Evolutionary conservation across 2,113 vertebrate genomes (phyloP).

Genomic region (Gulo gulo): DNA sequence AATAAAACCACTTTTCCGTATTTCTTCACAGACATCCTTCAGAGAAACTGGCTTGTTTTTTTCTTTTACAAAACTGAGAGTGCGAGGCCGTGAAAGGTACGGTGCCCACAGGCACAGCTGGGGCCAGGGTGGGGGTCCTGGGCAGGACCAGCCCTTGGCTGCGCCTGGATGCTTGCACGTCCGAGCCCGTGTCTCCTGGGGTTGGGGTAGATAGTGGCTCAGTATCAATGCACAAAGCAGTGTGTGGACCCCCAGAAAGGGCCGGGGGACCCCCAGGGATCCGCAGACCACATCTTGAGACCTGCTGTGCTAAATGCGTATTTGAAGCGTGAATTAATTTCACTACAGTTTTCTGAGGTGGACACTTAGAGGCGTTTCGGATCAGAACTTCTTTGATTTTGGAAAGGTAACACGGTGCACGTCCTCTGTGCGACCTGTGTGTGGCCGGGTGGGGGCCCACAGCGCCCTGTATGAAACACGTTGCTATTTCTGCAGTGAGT

Average conservation of each 20-base stretch:
- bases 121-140: fast-evolving
- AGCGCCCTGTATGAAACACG: fast-evolving
- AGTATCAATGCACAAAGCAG: fast-evolving
- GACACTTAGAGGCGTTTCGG: background rate
- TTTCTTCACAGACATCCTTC: background rate
- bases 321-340: background rate
- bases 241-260: no score
- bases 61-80: background rate
- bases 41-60: background rate
- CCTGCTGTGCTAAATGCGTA: fast-evolving
- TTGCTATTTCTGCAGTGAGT: fast-evolving
- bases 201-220: background rate
- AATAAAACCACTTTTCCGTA: background rate
- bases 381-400: background rate
- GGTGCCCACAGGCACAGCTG: fast-evolving
- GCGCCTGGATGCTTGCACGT: fast-evolving
- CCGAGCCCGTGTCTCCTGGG: background rate
- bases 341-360: background rate
- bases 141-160: background rate
- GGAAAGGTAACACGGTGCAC: fast-evolving
- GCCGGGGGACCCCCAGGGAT: no score
- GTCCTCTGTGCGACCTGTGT: no score
- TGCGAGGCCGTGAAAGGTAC: background rate
- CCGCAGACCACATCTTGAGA: background rate
- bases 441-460: fast-evolving